Evolutionary conservation across 2,797 vertebrate genomes (phyloP).

Genomic region (Pelobates cultripes): DNA sequence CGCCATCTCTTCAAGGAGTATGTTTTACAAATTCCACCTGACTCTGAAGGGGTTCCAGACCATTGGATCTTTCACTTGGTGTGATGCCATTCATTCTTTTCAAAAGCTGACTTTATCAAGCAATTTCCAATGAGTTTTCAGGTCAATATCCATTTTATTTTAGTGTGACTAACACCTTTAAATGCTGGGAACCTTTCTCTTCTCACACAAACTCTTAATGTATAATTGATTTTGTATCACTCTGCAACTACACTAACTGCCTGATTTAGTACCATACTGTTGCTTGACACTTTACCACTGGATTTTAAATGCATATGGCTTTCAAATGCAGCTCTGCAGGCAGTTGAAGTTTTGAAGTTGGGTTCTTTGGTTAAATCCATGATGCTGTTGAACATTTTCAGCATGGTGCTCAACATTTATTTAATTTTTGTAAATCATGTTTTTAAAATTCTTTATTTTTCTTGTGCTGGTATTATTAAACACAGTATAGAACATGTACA

Average conservation of each 20-base stretch:
- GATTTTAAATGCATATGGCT: not conserved
- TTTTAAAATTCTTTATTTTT: too few relatives aligned
- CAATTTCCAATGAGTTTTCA: slow-evolving; percentile 2
- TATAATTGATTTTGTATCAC: slow-evolving; percentile 47
- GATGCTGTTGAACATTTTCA: not conserved
- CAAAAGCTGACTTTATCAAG: slow-evolving; percentile 4
- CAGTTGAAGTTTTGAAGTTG: not conserved
- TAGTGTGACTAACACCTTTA: slow-evolving; percentile 15
- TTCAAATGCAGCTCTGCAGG: not conserved
- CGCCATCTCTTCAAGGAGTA: not conserved
- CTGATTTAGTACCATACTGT: slow-evolving; percentile 36
- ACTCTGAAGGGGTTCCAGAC: not conserved
- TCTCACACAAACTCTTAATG: slow-evolving; percentile 24
- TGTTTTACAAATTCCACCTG: not conserved
- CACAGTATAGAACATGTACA: too few relatives aligned
- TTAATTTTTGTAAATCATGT: too few relatives aligned
- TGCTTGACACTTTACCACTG: not conserved
- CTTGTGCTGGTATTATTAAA: too few relatives aligned
- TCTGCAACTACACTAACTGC: slow-evolving; percentile 21
- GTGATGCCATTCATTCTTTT: not conserved
- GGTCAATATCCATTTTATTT: slow-evolving; percentile 32
- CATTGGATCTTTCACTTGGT: slow-evolving; percentile 9
- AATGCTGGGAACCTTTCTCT: slow-evolving; percentile 14
- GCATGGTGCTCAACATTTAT: too few relatives aligned
- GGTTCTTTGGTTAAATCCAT: slow-evolving; percentile 6